Percentiles rank a stretch among this genome's conserved stretches.
Conservation (phyloP, 2,888 invertebrate genomes). For the Nomada ruficornis region DNA sequence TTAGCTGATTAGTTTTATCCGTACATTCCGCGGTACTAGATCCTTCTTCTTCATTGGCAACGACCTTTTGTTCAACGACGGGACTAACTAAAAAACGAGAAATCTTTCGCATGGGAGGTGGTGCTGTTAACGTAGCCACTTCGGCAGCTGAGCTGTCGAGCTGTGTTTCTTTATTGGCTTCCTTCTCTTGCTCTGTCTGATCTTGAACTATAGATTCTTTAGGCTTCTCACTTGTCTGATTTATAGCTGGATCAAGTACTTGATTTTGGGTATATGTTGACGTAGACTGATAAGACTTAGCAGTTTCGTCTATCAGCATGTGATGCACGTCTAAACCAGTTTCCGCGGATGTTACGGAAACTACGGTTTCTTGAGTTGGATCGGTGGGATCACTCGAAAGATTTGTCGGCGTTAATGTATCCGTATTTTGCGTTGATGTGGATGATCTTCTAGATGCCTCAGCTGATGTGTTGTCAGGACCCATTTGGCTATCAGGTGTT, state of each 20-base stretch:
- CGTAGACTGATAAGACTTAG: slow-evolving; percentile 51
- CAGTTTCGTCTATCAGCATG: slow-evolving; percentile 55
- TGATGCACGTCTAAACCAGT: slow-evolving; percentile 68
- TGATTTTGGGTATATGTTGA: slow-evolving; percentile 50
- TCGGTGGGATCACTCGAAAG: slow-evolving; percentile 77
- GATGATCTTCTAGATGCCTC: slow-evolving; percentile 81
- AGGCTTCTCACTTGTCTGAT: slow-evolving; percentile 42
- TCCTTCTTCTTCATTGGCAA: slow-evolving; percentile 56
- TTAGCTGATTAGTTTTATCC: slow-evolving; percentile 32
- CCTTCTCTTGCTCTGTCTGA: slow-evolving; percentile 61
- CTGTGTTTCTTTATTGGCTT: slow-evolving; percentile 52
- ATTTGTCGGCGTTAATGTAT: slow-evolving; percentile 81
- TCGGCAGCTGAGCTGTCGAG: slow-evolving; percentile 56
- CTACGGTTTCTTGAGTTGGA: slow-evolving; percentile 73
- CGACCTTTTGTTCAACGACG: slow-evolving; percentile 87
- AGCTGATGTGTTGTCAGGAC: slow-evolving; percentile 71
- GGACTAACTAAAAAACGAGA: slow-evolving; percentile 93
- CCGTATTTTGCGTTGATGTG: slow-evolving; percentile 82
- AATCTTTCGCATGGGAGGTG: slow-evolving; percentile 88
- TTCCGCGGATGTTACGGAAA: slow-evolving; percentile 65
- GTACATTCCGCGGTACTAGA: slow-evolving; percentile 30
- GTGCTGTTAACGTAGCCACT: slow-evolving; percentile 77
- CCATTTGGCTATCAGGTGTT: slow-evolving; percentile 71
- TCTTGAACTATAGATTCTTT: slow-evolving; percentile 53
- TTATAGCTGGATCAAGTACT: slow-evolving; percentile 59